Evolutionary conservation across 37 sponge, comb jelly and placozoan genomes (phyloP).

Genomic region (Aplysina aerophoba): DNA sequence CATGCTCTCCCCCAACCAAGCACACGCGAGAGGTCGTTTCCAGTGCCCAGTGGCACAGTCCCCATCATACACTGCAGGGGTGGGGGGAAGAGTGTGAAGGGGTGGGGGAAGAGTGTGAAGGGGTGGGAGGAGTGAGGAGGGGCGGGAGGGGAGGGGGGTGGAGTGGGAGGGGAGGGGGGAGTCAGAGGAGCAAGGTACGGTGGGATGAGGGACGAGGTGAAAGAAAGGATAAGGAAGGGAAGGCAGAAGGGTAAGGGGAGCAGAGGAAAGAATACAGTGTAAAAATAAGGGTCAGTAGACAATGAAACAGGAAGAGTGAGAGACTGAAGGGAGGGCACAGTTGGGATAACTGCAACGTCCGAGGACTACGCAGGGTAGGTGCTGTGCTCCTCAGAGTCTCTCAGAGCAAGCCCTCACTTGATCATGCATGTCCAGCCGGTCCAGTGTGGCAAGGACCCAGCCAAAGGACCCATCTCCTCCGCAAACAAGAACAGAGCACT

Average conservation of each 20-base stretch:
- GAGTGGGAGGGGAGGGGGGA: no score
- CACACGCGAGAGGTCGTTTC: constrained; percentile 95
- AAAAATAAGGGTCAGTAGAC: neutral
- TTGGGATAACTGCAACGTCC: no score
- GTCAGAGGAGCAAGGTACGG: neutral
- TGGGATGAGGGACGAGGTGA: neutral
- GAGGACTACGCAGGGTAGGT: no score
- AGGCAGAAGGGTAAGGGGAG: neutral
- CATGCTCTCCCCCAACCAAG: constrained; percentile 94
- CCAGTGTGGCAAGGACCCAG: constrained; percentile 92
- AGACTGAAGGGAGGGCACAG: no score
- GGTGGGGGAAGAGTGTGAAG: no score
- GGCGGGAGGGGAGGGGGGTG: no score
- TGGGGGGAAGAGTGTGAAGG: no score
- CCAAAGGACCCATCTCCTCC: constrained; percentile 98
- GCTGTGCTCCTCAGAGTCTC: neutral
- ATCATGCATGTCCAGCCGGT: constrained; percentile 81
- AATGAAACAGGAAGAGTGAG: no score
- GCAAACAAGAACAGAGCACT: constrained; percentile 83
- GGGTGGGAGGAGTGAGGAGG: no score
- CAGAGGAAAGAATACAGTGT: neutral
- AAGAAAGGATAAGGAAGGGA: neutral
- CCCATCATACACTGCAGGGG: constrained; percentile 79
- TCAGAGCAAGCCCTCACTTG: constrained; percentile 44
- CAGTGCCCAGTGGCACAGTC: constrained; percentile 94